Base-by-base conservation (phyloP, 2,113 vertebrate genomes). In the Cromileptes altivelis region DNA sequence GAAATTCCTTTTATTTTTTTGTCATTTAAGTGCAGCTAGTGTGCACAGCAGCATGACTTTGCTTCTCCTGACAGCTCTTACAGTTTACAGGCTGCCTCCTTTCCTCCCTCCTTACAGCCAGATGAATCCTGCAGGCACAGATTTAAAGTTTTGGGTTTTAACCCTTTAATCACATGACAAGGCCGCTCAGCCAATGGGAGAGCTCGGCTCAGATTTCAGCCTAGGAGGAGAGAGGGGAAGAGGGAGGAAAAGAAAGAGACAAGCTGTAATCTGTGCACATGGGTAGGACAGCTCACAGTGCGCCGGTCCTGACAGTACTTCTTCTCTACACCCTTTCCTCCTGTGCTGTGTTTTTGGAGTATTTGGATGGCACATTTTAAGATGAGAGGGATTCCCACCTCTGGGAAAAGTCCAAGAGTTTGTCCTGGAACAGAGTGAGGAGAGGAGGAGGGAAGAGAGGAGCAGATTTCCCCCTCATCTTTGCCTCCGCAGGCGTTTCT, bases 131-230 rank as follows among this genome's bases (percentile, higher is more conserved):
- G 42, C 89, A 89, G 86, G 85, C 87, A 85, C 75, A 85, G 47
- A 86, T 90, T 90, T 84, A 72, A 94, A 93, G 89, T 93, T 94
- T 86, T 80, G 90, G 89, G 75, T 85, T 93, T 88, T 83, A 81
- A 82, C 78, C 83, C 82, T 63, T 71, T 53, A 9, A 82, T 95
- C 96, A 97, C 91, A 78, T 97, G 96, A 95, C 88, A 75, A 9
- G 17, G 23, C 21, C 21, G 0, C 53, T 52, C 79, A 64, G 68
- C 95, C 95, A 95, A 95, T 95, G 27, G 63, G 75, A 92, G 85
- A 64, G 78, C 89, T 52, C 27, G 76, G 90, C 92, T 96, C 94
- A 93, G 93, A 95, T 96, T 96, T 96, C 95, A 95, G 86, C 82
- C 82, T 50, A 86, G 86, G 85, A 93, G 93, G 82, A 93, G 86